Conservation (phyloP, 2,888 invertebrate species). For the Ctenicera cuprea region DNA sequence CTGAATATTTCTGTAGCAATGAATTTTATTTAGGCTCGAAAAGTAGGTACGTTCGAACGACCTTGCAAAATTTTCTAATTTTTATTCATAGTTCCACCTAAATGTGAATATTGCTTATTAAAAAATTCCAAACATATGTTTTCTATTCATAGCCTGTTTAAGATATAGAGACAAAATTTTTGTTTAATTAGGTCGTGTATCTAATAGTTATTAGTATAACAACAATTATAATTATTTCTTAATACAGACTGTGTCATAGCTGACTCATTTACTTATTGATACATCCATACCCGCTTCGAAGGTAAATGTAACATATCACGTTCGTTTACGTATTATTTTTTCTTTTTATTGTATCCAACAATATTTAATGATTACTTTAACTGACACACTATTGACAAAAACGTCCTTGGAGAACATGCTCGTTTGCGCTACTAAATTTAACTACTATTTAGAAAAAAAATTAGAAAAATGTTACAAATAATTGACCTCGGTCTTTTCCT, state of each 20-base stretch:
- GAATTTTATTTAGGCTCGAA: no score
- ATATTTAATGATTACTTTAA: slow-evolving; percentile 1
- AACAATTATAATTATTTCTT: background rate
- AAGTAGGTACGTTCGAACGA: no score
- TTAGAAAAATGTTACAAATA: background rate
- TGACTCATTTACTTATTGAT: background rate
- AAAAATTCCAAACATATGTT: no score
- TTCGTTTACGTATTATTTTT: slow-evolving; percentile 8
- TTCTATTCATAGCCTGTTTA: no score
- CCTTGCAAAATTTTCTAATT: no score
- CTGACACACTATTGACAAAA: slow-evolving; percentile 24
- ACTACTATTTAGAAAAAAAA: slow-evolving; percentile 8
- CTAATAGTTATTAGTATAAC: no score
- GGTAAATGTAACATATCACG: slow-evolving; percentile 28
- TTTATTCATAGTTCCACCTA: no score
- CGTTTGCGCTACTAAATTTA: background rate
- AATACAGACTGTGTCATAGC: background rate
- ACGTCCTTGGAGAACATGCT: background rate
- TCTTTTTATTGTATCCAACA: slow-evolving; percentile 4
- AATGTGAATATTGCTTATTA: no score
- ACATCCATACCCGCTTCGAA: slow-evolving; percentile 20
- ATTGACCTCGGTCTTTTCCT: slow-evolving; percentile 25
- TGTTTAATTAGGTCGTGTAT: no score
- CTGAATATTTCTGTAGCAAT: no score
- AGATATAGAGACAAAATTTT: no score